Evolutionary conservation across 1,140 invertebrate genomes (phyloP), one percentile per base, ranked within the genome.

Genomic region (Choristoneura fumiferana): DNA sequence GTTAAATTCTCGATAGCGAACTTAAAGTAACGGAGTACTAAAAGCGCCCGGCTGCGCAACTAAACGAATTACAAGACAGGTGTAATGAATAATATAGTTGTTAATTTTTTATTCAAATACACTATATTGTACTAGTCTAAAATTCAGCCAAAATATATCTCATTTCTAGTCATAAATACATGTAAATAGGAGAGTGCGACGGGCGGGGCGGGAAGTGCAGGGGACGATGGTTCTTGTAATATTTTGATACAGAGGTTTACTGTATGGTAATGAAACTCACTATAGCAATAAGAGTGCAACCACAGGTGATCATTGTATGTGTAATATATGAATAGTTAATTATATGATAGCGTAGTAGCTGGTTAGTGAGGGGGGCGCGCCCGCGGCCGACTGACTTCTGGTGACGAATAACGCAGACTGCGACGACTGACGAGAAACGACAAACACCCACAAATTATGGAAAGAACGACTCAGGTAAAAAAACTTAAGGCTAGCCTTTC

Each of bases 61-160:
- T 76, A 73, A 80, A 86, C 83, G 79, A 86, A 86, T 86, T 86
- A 86, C 68, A 75, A 73, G 57, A 84, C 83, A 86, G 83, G 83
- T 82, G 63, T 70, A 73, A 60, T 62, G 64, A 65, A 71, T 70
- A 66, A 59, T 64, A 71, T 70, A 66, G 59, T 54, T 57, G 15
- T 36, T 52, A 56, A 43, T 40, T 57, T 34, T 62, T 45, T 57
- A 62, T 56, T 62, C 10, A 36, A 61, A 59, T 53, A 66, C 38
- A 71, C 58, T 62, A 52, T 58, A 61, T 63, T 57, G 45, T 39
- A 34, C 34, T 60, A 69, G 63, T 60, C 56, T 67, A 69, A 69
- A 65, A 64, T 60, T 56, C 67, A 57, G 64, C 67, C 69, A 71
- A 75, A 65, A 63, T 64, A 65, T 66, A 33, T 58, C 58, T 59